Base-by-base conservation (phyloP, 2,888 invertebrate species). In the Ochropacha duplaris region DNA sequence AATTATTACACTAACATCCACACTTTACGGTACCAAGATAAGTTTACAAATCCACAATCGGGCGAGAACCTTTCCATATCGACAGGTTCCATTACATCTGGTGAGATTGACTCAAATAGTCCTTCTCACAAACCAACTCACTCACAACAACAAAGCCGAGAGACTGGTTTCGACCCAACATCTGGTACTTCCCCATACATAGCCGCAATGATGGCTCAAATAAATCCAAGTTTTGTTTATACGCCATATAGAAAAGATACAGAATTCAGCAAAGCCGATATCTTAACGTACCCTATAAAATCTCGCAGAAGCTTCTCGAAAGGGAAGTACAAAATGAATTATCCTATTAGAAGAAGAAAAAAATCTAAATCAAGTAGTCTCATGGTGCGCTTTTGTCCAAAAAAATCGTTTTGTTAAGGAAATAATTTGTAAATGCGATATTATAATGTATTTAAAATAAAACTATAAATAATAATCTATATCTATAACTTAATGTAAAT, bases 1-100 rank as follows among this genome's bases (percentile, higher is more conserved):
- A 83, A 77, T 50, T 81, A 78, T 56, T 79, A 72, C 52, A 72
- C 75, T 26, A 76, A 82, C 51, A 61, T 76, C 52, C 85, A 81
- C 57, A 87, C 85, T 8, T 58, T 88, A 57, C 76, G 83, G 62
- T 88, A 76, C 66, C 83, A 88, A 65, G 86, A 88, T 61, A 89
- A 87, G 68, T 83, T 39, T 64, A 89, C 86, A 6, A 80, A 71
- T 68, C 80, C 76, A 8, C 68, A 74, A 60, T 74, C 79, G n/a
- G 71, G 60, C 22, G 69, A 62, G 6, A 78, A 83, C 19, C 54
- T 62, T 19, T 75, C 78, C 44, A 49, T 76, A 34, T 76, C 83
- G 4, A 79, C 76, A 1, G 69, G 66, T 52, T 84, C 87, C 0
- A 61, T 75, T 16, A 79, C 72, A 55, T 83, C 86, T 14, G 51